Percentiles rank a stretch among this genome's conserved stretches.
Evolutionary conservation across 2,888 invertebrate species (phyloP).

Genomic region (Epirrhoe tristata): DNA sequence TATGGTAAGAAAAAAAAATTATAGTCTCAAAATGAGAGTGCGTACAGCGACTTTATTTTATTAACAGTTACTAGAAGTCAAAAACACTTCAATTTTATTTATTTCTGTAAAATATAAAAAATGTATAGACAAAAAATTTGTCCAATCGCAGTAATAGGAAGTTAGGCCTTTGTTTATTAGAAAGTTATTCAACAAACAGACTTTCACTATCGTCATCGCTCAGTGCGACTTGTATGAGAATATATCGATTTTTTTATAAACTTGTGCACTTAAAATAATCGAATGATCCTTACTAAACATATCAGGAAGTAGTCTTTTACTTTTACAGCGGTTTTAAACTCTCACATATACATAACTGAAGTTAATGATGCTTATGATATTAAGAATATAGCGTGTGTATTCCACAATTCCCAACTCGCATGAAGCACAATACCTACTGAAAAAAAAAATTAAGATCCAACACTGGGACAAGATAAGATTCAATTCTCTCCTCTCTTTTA

Average conservation of each 20-base stretch:
- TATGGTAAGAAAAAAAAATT: too few relatives aligned
- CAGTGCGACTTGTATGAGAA: constrained; percentile 19
- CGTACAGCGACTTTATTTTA: too few relatives aligned
- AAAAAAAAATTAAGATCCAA: neutral
- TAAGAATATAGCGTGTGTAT: neutral
- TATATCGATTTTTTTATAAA: neutral
- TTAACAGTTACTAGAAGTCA: too few relatives aligned
- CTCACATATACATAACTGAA: neutral
- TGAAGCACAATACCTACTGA: neutral
- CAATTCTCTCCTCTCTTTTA: too few relatives aligned
- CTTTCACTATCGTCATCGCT: constrained; percentile 50
- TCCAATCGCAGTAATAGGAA: constrained; percentile 20
- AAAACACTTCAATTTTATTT: too few relatives aligned
- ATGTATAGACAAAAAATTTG: neutral
- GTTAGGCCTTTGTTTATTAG: constrained; percentile 49
- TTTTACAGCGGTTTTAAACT: neutral
- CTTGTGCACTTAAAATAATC: neutral
- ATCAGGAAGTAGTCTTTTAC: neutral
- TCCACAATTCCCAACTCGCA: neutral
- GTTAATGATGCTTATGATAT: neutral
- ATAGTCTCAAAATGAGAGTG: too few relatives aligned
- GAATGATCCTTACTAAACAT: neutral
- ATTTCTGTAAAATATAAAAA: neutral
- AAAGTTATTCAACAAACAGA: constrained; percentile 50
- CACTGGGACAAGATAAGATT: neutral